Evolutionary conservation across 37 sponge, comb jelly and placozoan genomes (phyloP).

Genomic region (Oscarella lobularis): DNA sequence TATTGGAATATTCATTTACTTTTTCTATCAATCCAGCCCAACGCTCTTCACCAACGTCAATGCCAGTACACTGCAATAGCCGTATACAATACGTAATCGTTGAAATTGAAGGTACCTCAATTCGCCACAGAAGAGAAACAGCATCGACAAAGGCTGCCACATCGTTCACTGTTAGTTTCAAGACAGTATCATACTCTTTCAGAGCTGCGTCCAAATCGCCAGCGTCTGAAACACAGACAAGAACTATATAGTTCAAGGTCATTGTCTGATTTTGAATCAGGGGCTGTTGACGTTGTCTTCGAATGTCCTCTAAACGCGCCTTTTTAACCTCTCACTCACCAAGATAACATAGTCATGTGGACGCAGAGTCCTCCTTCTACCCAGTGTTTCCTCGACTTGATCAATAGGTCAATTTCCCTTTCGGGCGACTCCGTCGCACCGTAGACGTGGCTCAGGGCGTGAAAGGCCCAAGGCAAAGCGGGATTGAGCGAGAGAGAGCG

Average conservation of each 20-base stretch:
- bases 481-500: constrained; percentile 11
- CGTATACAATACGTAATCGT: no score
- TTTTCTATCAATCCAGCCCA: neutral
- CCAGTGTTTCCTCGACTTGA: constrained; percentile 40
- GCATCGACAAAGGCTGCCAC: neutral
- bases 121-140: neutral
- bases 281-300: no score
- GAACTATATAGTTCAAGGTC: no score
- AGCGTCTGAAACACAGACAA: neutral
- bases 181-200: neutral
- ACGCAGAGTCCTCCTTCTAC: constrained; percentile 8
- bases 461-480: constrained; percentile 6
- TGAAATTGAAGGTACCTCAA: no score
- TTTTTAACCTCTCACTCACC: constrained; percentile 38
- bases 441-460: constrained; percentile 40
- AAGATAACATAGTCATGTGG: constrained; percentile 62
- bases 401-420: constrained; percentile 46
- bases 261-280: no score
- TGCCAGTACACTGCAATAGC: neutral
- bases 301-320: no score
- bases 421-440: constrained; percentile 33
- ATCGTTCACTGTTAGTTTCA: neutral
- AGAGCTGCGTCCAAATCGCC: neutral
- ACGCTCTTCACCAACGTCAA: neutral
- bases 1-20: neutral